Conservation (phyloP, 2,888 invertebrate species). For the Frankliniella intonsa region DNA sequence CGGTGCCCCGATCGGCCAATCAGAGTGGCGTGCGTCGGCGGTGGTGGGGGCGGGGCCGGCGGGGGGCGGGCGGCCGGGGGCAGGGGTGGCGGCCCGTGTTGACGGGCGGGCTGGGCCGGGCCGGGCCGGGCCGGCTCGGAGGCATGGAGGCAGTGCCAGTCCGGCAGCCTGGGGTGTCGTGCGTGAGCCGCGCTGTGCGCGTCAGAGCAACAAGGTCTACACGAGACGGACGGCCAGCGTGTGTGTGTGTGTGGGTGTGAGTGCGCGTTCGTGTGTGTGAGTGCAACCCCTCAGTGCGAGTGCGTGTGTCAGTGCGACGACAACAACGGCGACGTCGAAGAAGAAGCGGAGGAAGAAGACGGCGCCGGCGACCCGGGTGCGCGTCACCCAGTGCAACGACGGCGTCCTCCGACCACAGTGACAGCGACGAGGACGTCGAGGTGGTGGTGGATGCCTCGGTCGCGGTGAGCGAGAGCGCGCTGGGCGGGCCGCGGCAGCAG, state of each 20-base stretch:
- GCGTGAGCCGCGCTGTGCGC: conserved; percentile 11
- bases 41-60: conserved; percentile 38
- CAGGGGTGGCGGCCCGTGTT: conserved; percentile 27
- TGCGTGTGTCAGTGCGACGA: background rate
- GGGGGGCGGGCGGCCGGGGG: conserved; percentile 34
- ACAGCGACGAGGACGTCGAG: conserved; percentile 46
- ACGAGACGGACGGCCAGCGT: background rate
- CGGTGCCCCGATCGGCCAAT: conserved; percentile 39
- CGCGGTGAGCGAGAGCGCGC: conserved; percentile 45
- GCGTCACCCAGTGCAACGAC: background rate
- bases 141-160: conserved; percentile 22
- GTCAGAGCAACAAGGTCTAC: background rate
- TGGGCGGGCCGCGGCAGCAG: background rate
- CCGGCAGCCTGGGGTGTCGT: background rate
- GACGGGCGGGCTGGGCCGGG: background rate
- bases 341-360: too few relatives aligned
- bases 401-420: conserved; percentile 38
- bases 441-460: conserved; percentile 50
- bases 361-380: too few relatives aligned
- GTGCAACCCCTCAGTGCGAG: background rate
- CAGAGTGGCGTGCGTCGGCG: conserved; percentile 38
- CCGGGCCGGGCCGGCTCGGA: background rate
- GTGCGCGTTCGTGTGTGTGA: background rate
- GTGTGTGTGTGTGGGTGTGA: background rate
- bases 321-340: too few relatives aligned